These are phyloP conservation scores for Apis mellifera DNA, from an alignment of 1,140 invertebrate species.

Conservation along the genomic window DNA sequence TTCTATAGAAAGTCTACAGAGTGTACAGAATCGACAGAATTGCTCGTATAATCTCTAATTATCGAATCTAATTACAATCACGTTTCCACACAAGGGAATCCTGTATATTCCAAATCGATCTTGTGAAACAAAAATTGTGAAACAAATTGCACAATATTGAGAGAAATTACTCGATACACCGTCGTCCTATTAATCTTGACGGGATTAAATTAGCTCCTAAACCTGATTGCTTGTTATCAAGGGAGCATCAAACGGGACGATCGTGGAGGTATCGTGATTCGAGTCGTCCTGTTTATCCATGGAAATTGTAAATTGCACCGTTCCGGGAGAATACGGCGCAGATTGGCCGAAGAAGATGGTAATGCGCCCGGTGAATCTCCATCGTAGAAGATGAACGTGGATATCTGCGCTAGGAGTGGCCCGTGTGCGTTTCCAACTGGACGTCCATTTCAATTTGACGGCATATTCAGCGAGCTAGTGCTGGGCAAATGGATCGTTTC, in stretches of 20 bases:
- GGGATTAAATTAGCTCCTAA: no score
- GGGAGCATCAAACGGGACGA: not conserved
- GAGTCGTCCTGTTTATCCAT: conserved; percentile 26
- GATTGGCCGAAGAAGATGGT: conserved; percentile 45
- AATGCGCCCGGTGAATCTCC: conserved; percentile 40
- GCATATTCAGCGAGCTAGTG: conserved; percentile 30
- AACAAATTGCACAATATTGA: no score
- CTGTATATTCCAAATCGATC: no score
- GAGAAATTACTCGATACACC: no score
- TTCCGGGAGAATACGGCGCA: conserved; percentile 6
- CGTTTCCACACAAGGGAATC: no score
- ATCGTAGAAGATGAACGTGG: conserved; percentile 38
- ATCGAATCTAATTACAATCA: no score
- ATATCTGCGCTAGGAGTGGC: not conserved
- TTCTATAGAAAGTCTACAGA: not conserved
- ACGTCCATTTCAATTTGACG: conserved; percentile 48
- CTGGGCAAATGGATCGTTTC: conserved; percentile 41
- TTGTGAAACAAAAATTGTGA: no score
- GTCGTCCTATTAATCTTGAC: no score
- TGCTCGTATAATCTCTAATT: no score
- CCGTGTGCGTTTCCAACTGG: conserved; percentile 49
- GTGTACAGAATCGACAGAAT: no score
- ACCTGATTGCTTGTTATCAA: not conserved
- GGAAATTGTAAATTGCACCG: conserved; percentile 42
- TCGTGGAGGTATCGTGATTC: conserved; percentile 6